Conservation (phyloP, 2,113 vertebrate species). For the Bos javanicus region DNA sequence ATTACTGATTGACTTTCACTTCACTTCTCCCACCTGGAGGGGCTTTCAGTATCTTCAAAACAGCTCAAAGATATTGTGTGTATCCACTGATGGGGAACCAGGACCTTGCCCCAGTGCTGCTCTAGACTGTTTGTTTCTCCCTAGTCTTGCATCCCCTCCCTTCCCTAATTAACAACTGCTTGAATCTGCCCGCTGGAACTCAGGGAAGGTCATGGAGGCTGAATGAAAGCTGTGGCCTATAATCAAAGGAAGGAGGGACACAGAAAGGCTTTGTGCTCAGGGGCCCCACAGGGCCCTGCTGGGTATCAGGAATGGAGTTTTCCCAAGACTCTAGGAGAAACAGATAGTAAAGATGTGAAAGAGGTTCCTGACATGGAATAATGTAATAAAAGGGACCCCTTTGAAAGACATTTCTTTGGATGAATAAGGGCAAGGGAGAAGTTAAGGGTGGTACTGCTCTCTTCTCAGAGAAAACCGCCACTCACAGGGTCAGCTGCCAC, state of each 20-base stretch:
- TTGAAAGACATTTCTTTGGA: background rate
- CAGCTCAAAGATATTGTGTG: background rate
- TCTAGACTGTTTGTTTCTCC: background rate
- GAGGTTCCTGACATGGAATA: background rate
- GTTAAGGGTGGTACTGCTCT: background rate
- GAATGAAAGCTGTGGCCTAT: background rate
- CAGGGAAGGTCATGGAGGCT: background rate
- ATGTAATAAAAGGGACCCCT: background rate
- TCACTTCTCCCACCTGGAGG: background rate
- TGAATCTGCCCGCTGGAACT: background rate
- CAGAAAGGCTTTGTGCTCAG: background rate
- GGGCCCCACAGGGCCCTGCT: background rate
- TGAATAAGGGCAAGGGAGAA: background rate
- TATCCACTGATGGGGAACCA: background rate
- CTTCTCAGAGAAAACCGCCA: background rate
- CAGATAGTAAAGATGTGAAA: background rate
- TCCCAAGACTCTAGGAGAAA: background rate
- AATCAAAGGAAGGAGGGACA: background rate
- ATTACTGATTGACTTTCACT: background rate
- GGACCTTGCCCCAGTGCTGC: background rate
- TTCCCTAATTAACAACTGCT: background rate
- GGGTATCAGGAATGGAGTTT: background rate
- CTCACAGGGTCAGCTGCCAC: background rate
- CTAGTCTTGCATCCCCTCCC: background rate
- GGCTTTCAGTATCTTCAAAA: background rate